Conservation (phyloP, 2,888 invertebrate genomes). For the Siphonodentalium dalli region DNA sequence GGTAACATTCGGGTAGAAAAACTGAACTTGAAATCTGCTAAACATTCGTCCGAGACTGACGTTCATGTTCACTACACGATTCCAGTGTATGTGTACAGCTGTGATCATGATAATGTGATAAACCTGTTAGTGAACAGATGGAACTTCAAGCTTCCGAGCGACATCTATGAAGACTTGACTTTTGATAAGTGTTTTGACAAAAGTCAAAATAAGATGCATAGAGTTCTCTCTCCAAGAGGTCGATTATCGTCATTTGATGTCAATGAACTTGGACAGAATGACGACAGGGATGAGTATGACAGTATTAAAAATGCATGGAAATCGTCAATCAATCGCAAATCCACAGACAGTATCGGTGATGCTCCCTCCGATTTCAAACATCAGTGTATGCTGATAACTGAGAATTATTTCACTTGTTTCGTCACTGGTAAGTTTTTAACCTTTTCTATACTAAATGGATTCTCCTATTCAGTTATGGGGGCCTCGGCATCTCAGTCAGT, state of each 20-base stretch:
- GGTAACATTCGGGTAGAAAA: too few relatives aligned
- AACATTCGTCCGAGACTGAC: too few relatives aligned
- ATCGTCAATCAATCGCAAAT: conserved; percentile 42
- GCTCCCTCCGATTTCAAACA: conserved; percentile 66
- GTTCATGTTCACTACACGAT: too few relatives aligned
- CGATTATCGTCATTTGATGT: conserved; percentile 26
- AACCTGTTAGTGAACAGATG: conserved; percentile 58
- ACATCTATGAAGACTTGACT: conserved; percentile 58
- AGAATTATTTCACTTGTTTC: conserved; percentile 73
- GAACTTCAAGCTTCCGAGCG: conserved; percentile 41
- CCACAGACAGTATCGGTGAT: conserved; percentile 43
- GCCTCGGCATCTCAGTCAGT: too few relatives aligned
- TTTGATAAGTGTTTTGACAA: conserved; percentile 39
- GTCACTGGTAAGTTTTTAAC: conserved; percentile 66
- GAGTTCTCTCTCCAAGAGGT: conserved; percentile 18
- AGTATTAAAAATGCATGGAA: conserved; percentile 25
- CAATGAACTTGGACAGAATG: conserved; percentile 16
- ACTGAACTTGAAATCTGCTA: too few relatives aligned
- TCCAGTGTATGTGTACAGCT: conserved; percentile 76
- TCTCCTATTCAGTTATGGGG: too few relatives aligned
- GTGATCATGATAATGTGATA: conserved; percentile 71
- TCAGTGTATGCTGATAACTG: conserved; percentile 71
- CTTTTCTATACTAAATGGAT: too few relatives aligned
- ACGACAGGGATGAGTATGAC: conserved; percentile 24
- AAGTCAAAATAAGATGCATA: conserved; percentile 19